Base-by-base conservation (phyloP, 2,888 invertebrate species). In the Melanostoma mellinum region DNA sequence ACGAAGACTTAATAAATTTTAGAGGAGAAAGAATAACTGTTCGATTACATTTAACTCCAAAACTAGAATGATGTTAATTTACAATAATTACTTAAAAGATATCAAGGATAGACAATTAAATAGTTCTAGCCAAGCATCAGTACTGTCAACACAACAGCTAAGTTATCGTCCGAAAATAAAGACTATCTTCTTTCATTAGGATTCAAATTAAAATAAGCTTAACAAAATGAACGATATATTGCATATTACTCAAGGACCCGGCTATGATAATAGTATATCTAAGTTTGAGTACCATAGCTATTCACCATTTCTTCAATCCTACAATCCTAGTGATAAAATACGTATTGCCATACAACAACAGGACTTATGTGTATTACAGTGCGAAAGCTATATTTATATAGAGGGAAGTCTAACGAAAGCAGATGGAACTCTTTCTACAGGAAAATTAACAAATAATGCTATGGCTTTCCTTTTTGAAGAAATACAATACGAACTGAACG, bases 401-500 rank as follows among this genome's bases (percentile, higher is more conserved):
- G 86, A 87, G 65, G 86, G 86, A 30, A 71, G 40, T 85, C 44
- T 84, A 50, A 72, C 63, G 6, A 65, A 65, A 38, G 3, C 50
- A 4, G 77, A 77, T 71, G 71, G 55, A 56, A 30, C 38, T 36
- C 35, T 6, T 3, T 44, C 20, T 6, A 32, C 33, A 53, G 33
- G 1, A 74, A 35, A 73, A 68, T 58, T 69, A 63, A 76, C 72
- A 9, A 87, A 87, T 71, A 88, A 88, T 71, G 79, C 81, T 30
- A 67, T 87, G 4, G 79, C 86, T 8, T 87, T 87, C 79, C 58
- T 88, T 5, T 88, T 89, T 75, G 87, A 88, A 56, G 87, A 86
- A 85, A 87, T 88, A 55, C 86, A 88, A 6, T 90, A 89, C 79
- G 88, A 88, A 81, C 36, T 88, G 6, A 88, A 88, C 68, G 88